Evolutionary conservation across 2,888 invertebrate genomes (phyloP).

Genomic region (Sericinus montela): DNA sequence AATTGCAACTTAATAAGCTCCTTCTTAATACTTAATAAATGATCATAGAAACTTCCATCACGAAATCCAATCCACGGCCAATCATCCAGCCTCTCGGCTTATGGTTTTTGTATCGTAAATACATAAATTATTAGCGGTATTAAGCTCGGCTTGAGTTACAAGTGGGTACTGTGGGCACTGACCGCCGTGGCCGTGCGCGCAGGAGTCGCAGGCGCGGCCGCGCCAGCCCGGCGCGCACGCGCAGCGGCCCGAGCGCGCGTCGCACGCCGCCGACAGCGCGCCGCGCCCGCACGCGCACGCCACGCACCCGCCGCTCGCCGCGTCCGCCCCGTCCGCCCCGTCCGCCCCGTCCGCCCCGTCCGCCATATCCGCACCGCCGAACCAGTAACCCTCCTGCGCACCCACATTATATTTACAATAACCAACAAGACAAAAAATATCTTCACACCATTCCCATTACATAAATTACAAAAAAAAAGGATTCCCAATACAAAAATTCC

Average conservation of each 20-base stretch:
- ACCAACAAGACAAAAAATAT: no score
- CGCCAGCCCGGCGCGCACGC: conserved; percentile 84
- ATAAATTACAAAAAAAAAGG: no score
- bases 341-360: conserved; percentile 88
- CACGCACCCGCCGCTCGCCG: conserved; percentile 86
- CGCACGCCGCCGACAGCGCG: conserved; percentile 84
- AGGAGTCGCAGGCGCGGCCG: conserved; percentile 85
- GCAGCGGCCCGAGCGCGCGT: conserved; percentile 86
- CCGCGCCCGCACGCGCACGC: conserved; percentile 89
- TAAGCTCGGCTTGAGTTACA: no score
- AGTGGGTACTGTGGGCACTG: background rate
- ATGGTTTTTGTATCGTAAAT: no score
- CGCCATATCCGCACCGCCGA: conserved; percentile 75
- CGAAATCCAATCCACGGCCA: no score
- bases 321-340: conserved; percentile 86
- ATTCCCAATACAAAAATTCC: no score
- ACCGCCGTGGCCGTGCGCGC: conserved; percentile 71
- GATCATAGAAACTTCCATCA: no score
- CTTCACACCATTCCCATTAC: no score
- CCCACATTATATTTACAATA: background rate
- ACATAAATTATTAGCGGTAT: no score
- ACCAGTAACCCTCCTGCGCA: conserved; percentile 67
- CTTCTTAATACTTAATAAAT: no score
- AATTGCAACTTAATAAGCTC: no score
- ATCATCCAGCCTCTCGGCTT: no score